Conservation (phyloP, 2,797 vertebrate genomes). For the Enteromius viviparus region DNA sequence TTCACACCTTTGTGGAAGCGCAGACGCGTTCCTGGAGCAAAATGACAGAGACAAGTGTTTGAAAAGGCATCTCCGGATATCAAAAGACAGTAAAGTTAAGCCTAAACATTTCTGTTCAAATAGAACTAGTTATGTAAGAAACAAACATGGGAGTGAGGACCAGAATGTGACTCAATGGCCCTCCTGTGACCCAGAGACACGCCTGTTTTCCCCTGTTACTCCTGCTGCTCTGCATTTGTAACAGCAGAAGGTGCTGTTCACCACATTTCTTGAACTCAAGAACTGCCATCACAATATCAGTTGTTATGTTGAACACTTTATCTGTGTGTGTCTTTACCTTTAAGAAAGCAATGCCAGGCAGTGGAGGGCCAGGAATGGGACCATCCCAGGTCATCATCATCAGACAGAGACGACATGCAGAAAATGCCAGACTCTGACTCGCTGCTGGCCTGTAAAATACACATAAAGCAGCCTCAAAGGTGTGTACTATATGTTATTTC, state of each 20-base stretch:
- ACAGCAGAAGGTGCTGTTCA: slow-evolving; percentile 51
- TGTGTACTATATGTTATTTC: neutral
- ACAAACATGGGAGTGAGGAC: slow-evolving; percentile 7
- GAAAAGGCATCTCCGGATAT: neutral
- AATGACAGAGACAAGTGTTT: slow-evolving; percentile 10
- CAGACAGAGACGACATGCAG: slow-evolving; percentile 95
- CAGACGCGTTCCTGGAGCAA: slow-evolving; percentile 87
- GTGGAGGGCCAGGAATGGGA: slow-evolving; percentile 98
- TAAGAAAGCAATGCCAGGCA: slow-evolving; percentile 97
- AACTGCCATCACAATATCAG: slow-evolving; percentile 9
- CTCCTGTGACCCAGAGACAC: slow-evolving; percentile 41
- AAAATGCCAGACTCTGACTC: slow-evolving; percentile 97
- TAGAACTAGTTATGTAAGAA: neutral
- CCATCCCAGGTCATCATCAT: slow-evolving; percentile 98
- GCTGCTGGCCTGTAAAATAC: slow-evolving; percentile 83
- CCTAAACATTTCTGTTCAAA: neutral
- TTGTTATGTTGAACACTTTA: neutral
- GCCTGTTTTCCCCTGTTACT: slow-evolving; percentile 48
- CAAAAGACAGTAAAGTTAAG: neutral
- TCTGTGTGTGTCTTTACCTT: slow-evolving; percentile 79
- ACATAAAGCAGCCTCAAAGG: slow-evolving; percentile 38
- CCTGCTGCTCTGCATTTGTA: slow-evolving; percentile 18
- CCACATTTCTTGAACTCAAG: slow-evolving; percentile 14
- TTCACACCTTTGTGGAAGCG: slow-evolving; percentile 93
- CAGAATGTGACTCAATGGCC: slow-evolving; percentile 11